Evolutionary conservation across 2,113 vertebrate species (phyloP), one percentile per base, ranked within the genome.

Genomic region (Rhinogobius similis): DNA sequence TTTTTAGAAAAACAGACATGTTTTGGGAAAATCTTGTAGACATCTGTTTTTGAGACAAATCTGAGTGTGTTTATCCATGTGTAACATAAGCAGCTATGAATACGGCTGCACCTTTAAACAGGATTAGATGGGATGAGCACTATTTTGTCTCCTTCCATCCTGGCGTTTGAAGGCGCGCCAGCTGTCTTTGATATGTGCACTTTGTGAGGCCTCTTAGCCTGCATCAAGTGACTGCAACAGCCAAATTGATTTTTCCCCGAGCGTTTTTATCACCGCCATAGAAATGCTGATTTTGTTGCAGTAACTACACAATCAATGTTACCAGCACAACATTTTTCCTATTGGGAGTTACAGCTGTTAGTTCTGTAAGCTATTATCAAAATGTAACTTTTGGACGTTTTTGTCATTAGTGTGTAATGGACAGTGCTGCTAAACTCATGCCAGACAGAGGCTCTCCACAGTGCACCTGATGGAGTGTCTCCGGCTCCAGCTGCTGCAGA

Each of bases 231-330:
- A 75, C 77, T 82, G 63, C 72, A 74, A 73, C 46, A 61, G 76
- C 62, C 72, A 82, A 81, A 89, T 85, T 65, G 86, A 89, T 89
- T 91, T 86, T 79, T 76, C 83, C 76, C 52, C 71, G 70, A 82
- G 73, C 56, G 66, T 81, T 84, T 85, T 86, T 79, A 83, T 86
- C 73, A 81, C 63, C 69, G 55, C 75, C 72, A 73, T 41, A 82
- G 70, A 79, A 79, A 87, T 82, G 80, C 72, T 80, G 85, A 86
- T 87, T 87, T 87, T 80, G 73, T 86, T 82, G 81, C 75, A 81
- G 77, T 65, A 73, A 73, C 62, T 70, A 67, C 78, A 80, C 53
- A 87, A 89, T 88, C 81, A 44, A 68, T 88, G 77, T 70, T 73
- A 79, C 58, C 73, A 72, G 67, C 75, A 74, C 69, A 73, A 52